Percentiles rank a stretch among this genome's conserved stretches.
These are phyloP conservation scores for Mandrillus leucophaeus DNA, from an alignment of 2,113 vertebrate species.

Conservation along the genomic window DNA sequence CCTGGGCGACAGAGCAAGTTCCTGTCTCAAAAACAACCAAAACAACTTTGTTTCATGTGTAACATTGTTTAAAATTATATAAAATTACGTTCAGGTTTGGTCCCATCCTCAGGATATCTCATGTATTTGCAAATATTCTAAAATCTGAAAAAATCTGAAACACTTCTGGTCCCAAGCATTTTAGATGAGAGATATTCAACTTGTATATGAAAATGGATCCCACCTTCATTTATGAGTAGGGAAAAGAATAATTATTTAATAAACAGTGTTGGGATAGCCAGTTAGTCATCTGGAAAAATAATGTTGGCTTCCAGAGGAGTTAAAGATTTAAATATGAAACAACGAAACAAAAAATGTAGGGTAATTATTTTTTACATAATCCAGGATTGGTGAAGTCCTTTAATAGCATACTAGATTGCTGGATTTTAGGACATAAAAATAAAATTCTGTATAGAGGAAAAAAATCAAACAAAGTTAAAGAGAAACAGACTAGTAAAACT, in stretches of 20 bases:
- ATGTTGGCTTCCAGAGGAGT: conserved; percentile 42
- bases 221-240: neutral
- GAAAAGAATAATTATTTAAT: conserved; percentile 29
- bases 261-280: neutral
- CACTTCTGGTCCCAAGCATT: neutral
- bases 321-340: conserved; percentile 44
- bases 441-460: conserved; percentile 34
- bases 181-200: neutral
- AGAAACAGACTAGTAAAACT: conserved; percentile 11
- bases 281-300: conserved; percentile 21
- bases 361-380: conserved; percentile 26
- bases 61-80: neutral
- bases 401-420: conserved; percentile 9
- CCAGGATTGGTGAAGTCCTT: conserved; percentile 9
- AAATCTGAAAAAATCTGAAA: neutral
- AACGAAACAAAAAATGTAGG: neutral
- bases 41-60: neutral
- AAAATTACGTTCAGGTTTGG: neutral
- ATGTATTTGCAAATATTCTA: neutral
- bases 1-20: too few species aligned
- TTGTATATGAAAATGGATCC: neutral
- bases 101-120: neutral
- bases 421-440: conserved; percentile 46
- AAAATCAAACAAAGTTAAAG: conserved; percentile 36
- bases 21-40: too few species aligned